These are phyloP conservation scores for Pogonus chalceus DNA, from an alignment of 1,140 invertebrate species.

Conservation along the genomic window DNA sequence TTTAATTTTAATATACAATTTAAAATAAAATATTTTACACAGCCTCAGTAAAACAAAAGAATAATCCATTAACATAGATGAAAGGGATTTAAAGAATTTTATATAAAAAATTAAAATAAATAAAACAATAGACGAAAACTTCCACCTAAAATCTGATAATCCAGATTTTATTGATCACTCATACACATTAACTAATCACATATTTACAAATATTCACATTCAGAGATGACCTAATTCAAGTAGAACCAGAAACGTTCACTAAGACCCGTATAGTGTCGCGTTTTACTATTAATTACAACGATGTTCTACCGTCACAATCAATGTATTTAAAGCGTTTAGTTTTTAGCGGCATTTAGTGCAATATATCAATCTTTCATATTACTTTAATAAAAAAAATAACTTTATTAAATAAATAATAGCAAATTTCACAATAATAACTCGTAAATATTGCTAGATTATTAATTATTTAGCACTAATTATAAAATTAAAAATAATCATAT, in stretches of 20 bases:
- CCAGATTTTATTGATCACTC: conserved; percentile 33
- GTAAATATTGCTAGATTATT: neutral
- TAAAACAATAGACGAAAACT: too few relatives aligned
- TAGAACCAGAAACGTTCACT: conserved; percentile 25
- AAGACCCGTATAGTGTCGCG: conserved; percentile 28
- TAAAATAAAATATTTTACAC: too few relatives aligned
- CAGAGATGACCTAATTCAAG: conserved; percentile 30
- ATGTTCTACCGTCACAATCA: neutral
- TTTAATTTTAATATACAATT: too few relatives aligned
- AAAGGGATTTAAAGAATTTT: too few relatives aligned
- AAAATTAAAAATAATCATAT: too few relatives aligned
- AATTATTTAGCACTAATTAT: too few relatives aligned
- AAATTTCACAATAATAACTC: neutral
- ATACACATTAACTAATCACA: conserved; percentile 34
- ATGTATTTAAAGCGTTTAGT: conserved; percentile 4
- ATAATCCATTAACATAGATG: too few relatives aligned
- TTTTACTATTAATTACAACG: conserved; percentile 15
- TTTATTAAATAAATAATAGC: conserved; percentile 1
- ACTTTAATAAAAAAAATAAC: conserved; percentile 11
- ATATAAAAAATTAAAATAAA: too few relatives aligned
- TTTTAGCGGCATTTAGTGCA: conserved; percentile 7
- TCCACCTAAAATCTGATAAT: conserved; percentile 23
- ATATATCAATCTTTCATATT: conserved; percentile 4
- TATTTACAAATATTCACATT: conserved; percentile 37
- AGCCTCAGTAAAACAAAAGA: too few relatives aligned